Evolutionary conservation across 2,797 vertebrate genomes (phyloP), one percentile per base, ranked within the genome.

Genomic region (Ceyx erithaca): DNA sequence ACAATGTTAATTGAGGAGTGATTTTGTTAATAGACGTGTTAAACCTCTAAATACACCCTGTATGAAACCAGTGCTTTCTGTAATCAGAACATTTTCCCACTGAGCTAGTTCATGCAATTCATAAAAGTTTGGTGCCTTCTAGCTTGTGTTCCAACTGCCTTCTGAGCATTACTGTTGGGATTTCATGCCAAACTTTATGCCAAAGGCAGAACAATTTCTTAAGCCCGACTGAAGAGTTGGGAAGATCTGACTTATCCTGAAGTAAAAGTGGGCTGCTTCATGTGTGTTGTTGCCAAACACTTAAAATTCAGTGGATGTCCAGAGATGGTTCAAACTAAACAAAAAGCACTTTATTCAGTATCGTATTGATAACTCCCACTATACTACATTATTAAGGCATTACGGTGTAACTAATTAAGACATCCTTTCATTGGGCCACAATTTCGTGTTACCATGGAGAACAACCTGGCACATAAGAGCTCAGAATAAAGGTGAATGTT

Each of bases 271-370:
- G 9, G 2, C 17, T 77, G 80, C 41, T 92, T 94, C 73, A 55
- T 33, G 67, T 31, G 23, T 89, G 67, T 61, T 75, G 49, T 46
- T 86, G 54, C 40, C 88, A 82, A 43, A 37, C 61, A 91, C 85
- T 95, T 96, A 95, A 96, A 84, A 96, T 95, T 96, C 95, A 80
- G 91, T 70, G 61, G 25, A 35, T 92, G 96, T 96, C 67, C 91
- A 70, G 78, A 86, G 67, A 73, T 37, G 83, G 80, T 70, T 94
- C 68, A 92, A 79, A 81, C 33, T 35, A 70, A 92, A 96, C 94
- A 95, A 88, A 91, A 88, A 84, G 30, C 45, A 77, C 87, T 94
- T 73, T 92, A 82, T 96, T 91, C 80, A 35, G 75, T 76, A 91
- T 90, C 0, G 70, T 86, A 33, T 72, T 88, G 89, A 40, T 92